Percentiles rank a stretch among this genome's conserved stretches.
phyloP scores from a whole-genome alignment of 2,113 vertebrate genomes.

The Girardinichthys multiradiatus region DNA sequence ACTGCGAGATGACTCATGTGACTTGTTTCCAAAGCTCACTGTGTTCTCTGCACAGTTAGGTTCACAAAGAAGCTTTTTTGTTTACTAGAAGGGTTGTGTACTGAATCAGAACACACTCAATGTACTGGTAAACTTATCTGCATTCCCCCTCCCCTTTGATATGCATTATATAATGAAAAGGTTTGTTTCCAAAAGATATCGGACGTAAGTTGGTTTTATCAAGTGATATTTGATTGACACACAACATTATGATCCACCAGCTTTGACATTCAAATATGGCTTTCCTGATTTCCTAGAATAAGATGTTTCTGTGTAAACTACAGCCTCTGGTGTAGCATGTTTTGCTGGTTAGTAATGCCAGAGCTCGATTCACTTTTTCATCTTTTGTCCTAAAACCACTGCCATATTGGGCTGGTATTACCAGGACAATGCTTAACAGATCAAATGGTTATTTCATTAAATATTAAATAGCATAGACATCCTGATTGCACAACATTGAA shows the following conservation, averaged over 20 bases:
- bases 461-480: no score
- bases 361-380: no score
- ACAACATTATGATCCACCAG: slow-evolving; percentile 1
- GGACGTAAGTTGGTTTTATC: neutral
- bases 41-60: slow-evolving; percentile 15
- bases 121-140: neutral
- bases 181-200: slow-evolving; percentile 21
- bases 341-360: no score
- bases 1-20: slow-evolving; percentile 43
- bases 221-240: neutral
- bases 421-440: no score
- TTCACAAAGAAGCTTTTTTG: slow-evolving; percentile 54
- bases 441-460: no score
- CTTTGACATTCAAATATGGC: neutral
- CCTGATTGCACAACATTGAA: no score
- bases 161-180: slow-evolving; percentile 35
- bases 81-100: slow-evolving; percentile 41
- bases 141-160: slow-evolving; percentile 21
- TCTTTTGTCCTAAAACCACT: no score
- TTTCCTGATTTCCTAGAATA: slow-evolving; percentile 1
- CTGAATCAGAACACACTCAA: neutral
- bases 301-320: slow-evolving; percentile 5
- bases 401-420: no score
- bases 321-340: neutral
- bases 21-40: slow-evolving; percentile 36